Percentiles rank a stretch among this genome's conserved stretches.
These are phyloP conservation scores for Dasyurus viverrinus DNA, from an alignment of 2,113 vertebrate genomes.

Conservation along the genomic window DNA sequence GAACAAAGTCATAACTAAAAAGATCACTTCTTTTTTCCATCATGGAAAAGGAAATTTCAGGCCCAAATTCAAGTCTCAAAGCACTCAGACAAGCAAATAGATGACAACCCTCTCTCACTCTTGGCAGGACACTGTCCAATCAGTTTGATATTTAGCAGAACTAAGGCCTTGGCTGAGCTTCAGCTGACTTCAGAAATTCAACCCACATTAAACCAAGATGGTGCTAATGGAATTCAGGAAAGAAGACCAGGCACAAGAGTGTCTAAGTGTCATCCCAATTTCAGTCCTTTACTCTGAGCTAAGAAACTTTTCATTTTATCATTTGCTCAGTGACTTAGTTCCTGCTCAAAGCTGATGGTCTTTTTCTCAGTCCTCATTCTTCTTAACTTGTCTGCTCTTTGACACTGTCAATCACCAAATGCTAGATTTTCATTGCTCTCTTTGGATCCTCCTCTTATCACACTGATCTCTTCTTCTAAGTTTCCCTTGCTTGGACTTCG, in stretches of 20 bases:
- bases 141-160: slow-evolving; percentile 68
- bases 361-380: not conserved
- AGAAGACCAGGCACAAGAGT: not conserved
- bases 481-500: not conserved
- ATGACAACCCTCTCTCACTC: slow-evolving; percentile 57
- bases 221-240: not conserved
- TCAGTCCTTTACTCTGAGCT: not conserved
- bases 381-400: not conserved
- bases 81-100: slow-evolving; percentile 60
- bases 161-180: slow-evolving; percentile 52
- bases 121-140: slow-evolving; percentile 60
- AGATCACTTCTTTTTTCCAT: not conserved
- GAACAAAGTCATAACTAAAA: not conserved
- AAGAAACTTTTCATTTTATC: not conserved
- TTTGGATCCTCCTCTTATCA: not conserved
- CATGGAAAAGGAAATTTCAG: not conserved
- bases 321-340: not conserved
- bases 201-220: not conserved
- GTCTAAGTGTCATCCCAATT: not conserved
- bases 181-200: slow-evolving; percentile 63
- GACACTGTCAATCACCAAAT: not conserved
- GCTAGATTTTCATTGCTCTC: not conserved
- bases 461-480: not conserved
- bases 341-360: not conserved
- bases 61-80: slow-evolving; percentile 21